Evolutionary conservation across 2,113 vertebrate genomes (phyloP), one percentile per base, ranked within the genome.

Genomic region (Miniopterus natalensis): DNA sequence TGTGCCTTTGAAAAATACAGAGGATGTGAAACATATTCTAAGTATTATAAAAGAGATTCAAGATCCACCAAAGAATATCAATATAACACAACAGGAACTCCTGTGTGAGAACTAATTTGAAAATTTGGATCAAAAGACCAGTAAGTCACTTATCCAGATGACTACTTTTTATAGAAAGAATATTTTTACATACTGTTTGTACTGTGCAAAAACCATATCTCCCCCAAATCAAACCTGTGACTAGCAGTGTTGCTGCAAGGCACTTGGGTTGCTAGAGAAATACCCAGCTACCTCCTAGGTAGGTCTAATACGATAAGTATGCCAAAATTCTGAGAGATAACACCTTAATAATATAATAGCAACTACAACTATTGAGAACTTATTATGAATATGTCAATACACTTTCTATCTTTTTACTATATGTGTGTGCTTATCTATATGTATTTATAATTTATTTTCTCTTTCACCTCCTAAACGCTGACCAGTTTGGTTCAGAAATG

Each of bases 401-500:
- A n/a, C 70, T 79, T 94, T 87, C 45, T 70, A 21, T 63, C n/a
- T 79, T 4, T 47, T 73, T 49, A 65, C 36, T 45, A 40, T 1
- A 47, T 53, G 40, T 40, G 74, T 36, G 6, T 57, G 18, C 27
- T 31, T 51, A 47, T 78, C 53, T 79, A 25, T 25, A 10, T 79
- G 31, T 57, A 45, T 80, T 79, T 55, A 13, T 11, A 20, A 77
- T 93, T 84, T 84, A 61, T 71, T 85, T 88, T 68, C 86, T 84
- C 61, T 89, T 92, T 94, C 14, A 90, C 73, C 11, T 96, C n/a
- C 90, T 90, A 74, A 70, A 81, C 10, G 47, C 55, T 89, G 12
- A 80, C 66, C 25, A 71, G 3, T 74, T 55, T 84, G 70, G 18
- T 88, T 94, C 73, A 89, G 70, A 95, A 93, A 85, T 87, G 65